Base-by-base conservation (phyloP, 2,888 invertebrate species). In the Slavum lentiscoides region DNA sequence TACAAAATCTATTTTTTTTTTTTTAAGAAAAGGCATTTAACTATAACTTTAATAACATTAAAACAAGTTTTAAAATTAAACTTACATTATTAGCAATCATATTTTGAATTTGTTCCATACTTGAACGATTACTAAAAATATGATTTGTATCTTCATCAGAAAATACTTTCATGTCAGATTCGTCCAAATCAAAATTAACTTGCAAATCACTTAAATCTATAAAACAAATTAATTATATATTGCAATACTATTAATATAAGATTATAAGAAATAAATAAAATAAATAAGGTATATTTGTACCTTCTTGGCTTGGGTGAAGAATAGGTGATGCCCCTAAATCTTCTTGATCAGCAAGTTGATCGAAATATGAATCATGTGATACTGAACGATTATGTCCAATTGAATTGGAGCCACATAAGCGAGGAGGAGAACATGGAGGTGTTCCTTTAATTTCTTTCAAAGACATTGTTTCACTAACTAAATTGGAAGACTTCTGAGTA, bases 331-430 rank as follows among this genome's bases (percentile, higher is more conserved):
- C 17, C 15, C 15, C 80, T 11, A 80, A n/a, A 62, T 80, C 72
- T 70, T 80, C 80, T 66, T 80, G 80, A 72, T 80, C 89, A 88
- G 91, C 89, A 89, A 90, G 84, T 89, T 91, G 89, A 85, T 96
- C 95, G 88, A 96, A 96, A 88, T 96, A 96, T 0, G 96, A 96
- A 87, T 96, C 96, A 87, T 96, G 96, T 0, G 95, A 95, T 0
- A 95, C 94, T 0, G 95, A 95, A 70, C 85, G 70, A 81, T 89
- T 89, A 88, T 88, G 84, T 87, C 88, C 85, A 87, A 88, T 30
- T 88, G 88, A 82, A 86, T 37, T 69, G 7, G 77, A 69, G 72
- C 70, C 55, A 77, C 37, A 77, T 53, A 77, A 39, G 0, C 23
- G 72, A 87, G 75, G 73, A 70, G 72, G 58, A 21, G 82, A 75